These are phyloP conservation scores for Neostethus bicornis DNA, from an alignment of 2,797 vertebrate species.

Conservation along the genomic window DNA sequence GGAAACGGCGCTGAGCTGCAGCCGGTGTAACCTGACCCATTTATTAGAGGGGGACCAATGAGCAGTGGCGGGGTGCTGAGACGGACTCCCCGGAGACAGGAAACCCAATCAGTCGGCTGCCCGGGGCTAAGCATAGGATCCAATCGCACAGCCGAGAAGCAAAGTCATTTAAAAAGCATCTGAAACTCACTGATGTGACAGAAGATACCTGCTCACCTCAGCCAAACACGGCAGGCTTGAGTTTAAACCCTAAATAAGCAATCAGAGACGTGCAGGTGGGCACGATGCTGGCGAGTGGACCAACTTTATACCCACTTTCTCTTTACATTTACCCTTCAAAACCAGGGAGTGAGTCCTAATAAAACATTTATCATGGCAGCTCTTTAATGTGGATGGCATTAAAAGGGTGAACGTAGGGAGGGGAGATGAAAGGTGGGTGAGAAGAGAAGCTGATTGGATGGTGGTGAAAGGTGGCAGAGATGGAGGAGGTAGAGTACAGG, in stretches of 20 bases:
- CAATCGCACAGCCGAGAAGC: constrained; percentile 50
- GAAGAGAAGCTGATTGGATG: constrained; percentile 27
- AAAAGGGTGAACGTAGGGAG: constrained; percentile 60
- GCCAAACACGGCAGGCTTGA: no score
- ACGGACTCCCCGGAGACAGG: constrained; percentile 71
- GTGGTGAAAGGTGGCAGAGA: constrained; percentile 31
- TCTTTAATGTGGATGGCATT: constrained; percentile 77
- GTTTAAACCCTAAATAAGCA: constrained; percentile 24
- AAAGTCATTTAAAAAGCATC: constrained; percentile 52
- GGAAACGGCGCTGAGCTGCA: constrained; percentile 38
- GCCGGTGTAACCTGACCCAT: constrained; percentile 73
- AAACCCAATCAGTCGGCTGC: constrained; percentile 76
- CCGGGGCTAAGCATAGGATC: constrained; percentile 70
- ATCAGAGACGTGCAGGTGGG: constrained; percentile 57
- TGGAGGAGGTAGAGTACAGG: constrained; percentile 35
- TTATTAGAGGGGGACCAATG: constrained; percentile 67
- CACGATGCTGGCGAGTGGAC: no score
- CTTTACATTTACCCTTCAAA: constrained; percentile 80
- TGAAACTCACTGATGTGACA: constrained; percentile 52
- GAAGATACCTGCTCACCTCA: constrained; percentile 44
- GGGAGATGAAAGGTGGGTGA: constrained; percentile 45
- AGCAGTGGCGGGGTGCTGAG: constrained; percentile 59
- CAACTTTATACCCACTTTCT: constrained; percentile 67
- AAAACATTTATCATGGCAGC: constrained; percentile 82
- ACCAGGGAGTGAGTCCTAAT: constrained; percentile 65